These are phyloP conservation scores for Scatophagus argus DNA, from an alignment of 2,113 vertebrate genomes.

Conservation along the genomic window DNA sequence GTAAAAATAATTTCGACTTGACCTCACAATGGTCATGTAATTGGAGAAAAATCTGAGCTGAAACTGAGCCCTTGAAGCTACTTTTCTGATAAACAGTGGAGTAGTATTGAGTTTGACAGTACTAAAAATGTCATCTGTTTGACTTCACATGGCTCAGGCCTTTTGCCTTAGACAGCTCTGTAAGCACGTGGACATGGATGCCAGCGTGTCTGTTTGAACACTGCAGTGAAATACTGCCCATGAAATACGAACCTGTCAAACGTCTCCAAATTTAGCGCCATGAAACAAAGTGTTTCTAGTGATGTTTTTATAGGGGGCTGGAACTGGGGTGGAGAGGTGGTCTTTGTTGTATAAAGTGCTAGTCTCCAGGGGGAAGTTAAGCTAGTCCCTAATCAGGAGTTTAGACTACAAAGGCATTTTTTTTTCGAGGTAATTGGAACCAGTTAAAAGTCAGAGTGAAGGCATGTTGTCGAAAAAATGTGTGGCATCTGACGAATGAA, in stretches of 20 bases:
- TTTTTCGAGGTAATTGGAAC: slow-evolving; percentile 50
- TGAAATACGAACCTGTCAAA: slow-evolving; percentile 59
- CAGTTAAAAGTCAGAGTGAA: slow-evolving; percentile 35
- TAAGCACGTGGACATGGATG: slow-evolving; percentile 8
- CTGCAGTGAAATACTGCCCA: slow-evolving; percentile 47
- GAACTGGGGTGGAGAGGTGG: not conserved
- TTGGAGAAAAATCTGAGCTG: not conserved
- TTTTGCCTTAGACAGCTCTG: not conserved
- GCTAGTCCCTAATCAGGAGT: slow-evolving; percentile 40
- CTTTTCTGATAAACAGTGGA: not conserved
- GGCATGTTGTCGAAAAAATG: slow-evolving; percentile 10
- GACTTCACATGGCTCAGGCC: not conserved
- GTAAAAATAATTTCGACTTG: not conserved
- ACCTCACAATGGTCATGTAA: not conserved
- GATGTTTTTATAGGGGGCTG: slow-evolving; percentile 47
- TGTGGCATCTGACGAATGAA: slow-evolving; percentile 25
- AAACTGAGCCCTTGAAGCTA: not conserved
- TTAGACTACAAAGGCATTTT: slow-evolving; percentile 67
- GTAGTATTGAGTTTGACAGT: not conserved
- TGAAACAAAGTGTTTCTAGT: slow-evolving; percentile 38
- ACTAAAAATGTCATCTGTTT: not conserved
- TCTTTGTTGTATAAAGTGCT: slow-evolving; percentile 14
- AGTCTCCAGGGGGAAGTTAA: slow-evolving; percentile 43
- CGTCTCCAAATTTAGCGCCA: slow-evolving; percentile 47
- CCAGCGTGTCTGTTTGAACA: slow-evolving; percentile 26